These are phyloP conservation scores for Pterocles burchelli DNA, from an alignment of 2,113 vertebrate genomes.

Conservation along the genomic window DNA sequence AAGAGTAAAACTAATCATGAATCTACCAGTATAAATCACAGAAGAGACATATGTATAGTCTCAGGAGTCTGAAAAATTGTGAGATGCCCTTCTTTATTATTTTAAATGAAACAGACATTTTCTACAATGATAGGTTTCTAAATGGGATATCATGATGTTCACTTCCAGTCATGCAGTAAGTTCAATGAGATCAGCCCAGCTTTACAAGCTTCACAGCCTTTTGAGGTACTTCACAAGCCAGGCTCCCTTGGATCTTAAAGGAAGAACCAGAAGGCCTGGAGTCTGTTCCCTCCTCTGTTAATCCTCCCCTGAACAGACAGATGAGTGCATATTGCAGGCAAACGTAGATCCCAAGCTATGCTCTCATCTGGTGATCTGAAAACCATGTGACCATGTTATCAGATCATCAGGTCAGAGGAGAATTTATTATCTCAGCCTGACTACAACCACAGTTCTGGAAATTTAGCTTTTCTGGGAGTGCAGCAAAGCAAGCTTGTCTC, in stretches of 20 bases:
- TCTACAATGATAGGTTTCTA: not conserved
- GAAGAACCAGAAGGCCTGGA: not conserved
- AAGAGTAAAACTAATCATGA: not conserved
- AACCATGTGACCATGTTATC: fast-evolving
- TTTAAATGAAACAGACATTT: not conserved
- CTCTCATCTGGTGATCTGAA: not conserved
- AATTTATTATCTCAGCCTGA: not conserved
- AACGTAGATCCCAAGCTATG: not conserved
- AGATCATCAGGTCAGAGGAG: not conserved
- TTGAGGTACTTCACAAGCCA: no score
- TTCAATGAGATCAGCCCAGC: not conserved
- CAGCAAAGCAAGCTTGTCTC: not conserved
- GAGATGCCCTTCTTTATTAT: not conserved
- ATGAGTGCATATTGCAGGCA: not conserved
- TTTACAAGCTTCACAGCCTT: not conserved
- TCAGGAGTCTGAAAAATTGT: not conserved
- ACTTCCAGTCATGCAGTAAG: not conserved
- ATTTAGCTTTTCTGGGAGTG: not conserved
- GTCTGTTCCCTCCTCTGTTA: not conserved
- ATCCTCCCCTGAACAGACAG: not conserved
- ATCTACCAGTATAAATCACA: not conserved
- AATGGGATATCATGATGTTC: fast-evolving
- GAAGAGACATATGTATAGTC: not conserved
- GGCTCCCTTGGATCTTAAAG: not conserved
- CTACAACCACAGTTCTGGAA: not conserved